Evolutionary conservation across 2,113 vertebrate species (phyloP).

Genomic region (Labeo catla): DNA sequence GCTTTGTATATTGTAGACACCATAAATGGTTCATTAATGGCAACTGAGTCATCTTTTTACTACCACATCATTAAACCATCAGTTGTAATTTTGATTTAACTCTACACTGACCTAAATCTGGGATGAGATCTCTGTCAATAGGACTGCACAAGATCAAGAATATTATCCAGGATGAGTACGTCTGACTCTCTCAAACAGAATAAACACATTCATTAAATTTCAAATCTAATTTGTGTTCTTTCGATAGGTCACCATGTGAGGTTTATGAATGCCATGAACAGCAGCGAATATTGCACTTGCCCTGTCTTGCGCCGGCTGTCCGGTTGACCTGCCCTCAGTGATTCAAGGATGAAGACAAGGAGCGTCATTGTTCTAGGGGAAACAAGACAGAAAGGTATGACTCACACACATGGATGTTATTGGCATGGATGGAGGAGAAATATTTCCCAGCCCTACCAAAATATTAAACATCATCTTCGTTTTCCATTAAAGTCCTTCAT

Average conservation of each 20-base stretch:
- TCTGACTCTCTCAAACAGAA: neutral
- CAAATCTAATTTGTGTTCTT: neutral
- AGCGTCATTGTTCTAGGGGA: conserved; percentile 18
- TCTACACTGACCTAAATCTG: neutral
- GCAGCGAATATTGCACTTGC: conserved; percentile 10
- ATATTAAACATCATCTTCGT: conserved; percentile 38
- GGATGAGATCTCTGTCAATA: neutral
- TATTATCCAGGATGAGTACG: neutral
- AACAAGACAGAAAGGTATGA: conserved; percentile 21
- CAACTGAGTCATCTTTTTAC: neutral
- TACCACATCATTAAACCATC: neutral
- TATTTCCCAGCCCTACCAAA: conserved; percentile 23
- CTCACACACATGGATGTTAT: conserved; percentile 40
- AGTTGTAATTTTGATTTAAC: neutral
- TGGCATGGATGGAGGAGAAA: conserved; percentile 22
- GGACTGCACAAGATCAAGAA: neutral
- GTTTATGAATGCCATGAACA: neutral
- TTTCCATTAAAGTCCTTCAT: conserved; percentile 21
- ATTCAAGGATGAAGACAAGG: conserved; percentile 38
- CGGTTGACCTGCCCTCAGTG: neutral
- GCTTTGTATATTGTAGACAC: neutral
- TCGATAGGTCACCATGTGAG: neutral
- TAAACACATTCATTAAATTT: conserved; percentile 3
- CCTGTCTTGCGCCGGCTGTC: neutral
- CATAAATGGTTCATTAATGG: neutral